Evolutionary conservation across 2,113 vertebrate genomes (phyloP), one percentile per base, ranked within the genome.

Genomic region (Podocnemis expansa): DNA sequence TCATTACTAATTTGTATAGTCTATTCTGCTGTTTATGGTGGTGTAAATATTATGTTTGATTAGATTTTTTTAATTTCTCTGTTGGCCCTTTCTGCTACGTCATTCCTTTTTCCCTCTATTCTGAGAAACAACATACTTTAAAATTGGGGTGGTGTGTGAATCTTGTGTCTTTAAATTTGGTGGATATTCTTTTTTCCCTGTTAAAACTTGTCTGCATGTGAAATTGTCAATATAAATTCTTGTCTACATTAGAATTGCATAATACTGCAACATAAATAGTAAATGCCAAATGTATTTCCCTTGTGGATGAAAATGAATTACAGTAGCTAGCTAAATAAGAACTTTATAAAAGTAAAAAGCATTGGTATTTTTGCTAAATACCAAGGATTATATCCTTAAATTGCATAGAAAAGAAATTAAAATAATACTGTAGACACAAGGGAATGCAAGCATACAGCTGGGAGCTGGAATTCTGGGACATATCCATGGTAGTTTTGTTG

Each of bases 391-490:
- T 24, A 95, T 93, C 88, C 97, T 96, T 89, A 52, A 94, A 75
- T 87, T 92, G 94, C 38, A 52, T 91, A 17, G 29, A 67, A 31
- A 89, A 56, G 70, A 91, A 96, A 96, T 91, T 84, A 22, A 96
- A 97, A 63, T 89, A 76, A 45, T 4, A 31, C 3, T 84, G 63
- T 63, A 96, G 78, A 78, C 2, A 1, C 17, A 87, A 60, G 45
- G 19, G 55, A 90, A 29, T 86, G 76, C 47, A 85, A 95, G 54
- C 94, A 91, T 19, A 78, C 88, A 85, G 16, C 4, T 43, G 90
- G 96, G 88, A 96, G 84, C 85, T 97, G 90, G 95, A 96, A 89
- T 96, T 91, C 96, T 34, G 0, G 78, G 78, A 95, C 97, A 97
- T 89, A 85, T 58, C 88, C 96, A 83, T 90, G 94, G 67, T 82